Evolutionary conservation across 2,113 vertebrate genomes (phyloP).

Genomic region (Catharus fuscescens): DNA sequence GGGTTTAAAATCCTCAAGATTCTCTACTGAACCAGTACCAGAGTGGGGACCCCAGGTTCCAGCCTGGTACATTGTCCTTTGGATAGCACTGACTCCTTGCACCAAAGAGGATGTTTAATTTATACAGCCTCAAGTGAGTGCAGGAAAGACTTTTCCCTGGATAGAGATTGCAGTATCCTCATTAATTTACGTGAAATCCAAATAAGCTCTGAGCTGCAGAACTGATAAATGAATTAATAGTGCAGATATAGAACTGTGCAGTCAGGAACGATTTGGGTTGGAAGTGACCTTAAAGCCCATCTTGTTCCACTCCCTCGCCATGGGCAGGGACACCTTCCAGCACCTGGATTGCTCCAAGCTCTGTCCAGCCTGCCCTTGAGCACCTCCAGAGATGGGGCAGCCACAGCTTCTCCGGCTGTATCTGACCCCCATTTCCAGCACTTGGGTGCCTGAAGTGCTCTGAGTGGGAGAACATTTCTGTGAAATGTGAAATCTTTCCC

Average conservation of each 20-base stretch:
- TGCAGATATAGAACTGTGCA: not conserved
- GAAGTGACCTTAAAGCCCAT: not conserved
- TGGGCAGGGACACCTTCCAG: not conserved
- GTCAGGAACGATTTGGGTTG: not conserved
- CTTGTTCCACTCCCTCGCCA: not conserved
- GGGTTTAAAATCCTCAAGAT: not conserved
- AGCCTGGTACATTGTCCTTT: accelerated
- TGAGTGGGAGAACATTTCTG: not conserved
- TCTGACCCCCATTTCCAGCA: not conserved
- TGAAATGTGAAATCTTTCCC: not conserved
- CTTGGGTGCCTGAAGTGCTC: not conserved
- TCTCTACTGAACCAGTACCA: not conserved
- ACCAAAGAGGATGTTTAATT: not conserved
- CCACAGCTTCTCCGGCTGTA: not conserved
- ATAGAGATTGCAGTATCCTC: not conserved
- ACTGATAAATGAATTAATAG: not conserved
- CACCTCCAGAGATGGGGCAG: not conserved
- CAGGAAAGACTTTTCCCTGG: not conserved
- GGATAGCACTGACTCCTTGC: not conserved
- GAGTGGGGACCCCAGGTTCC: accelerated
- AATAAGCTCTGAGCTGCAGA: not conserved
- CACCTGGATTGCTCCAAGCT: not conserved
- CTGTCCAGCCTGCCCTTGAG: not conserved
- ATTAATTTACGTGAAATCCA: not conserved
- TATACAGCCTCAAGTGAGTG: not conserved